Evolutionary conservation across 2,888 invertebrate species (phyloP).

Genomic region (Trissolcus brochymenae): DNA sequence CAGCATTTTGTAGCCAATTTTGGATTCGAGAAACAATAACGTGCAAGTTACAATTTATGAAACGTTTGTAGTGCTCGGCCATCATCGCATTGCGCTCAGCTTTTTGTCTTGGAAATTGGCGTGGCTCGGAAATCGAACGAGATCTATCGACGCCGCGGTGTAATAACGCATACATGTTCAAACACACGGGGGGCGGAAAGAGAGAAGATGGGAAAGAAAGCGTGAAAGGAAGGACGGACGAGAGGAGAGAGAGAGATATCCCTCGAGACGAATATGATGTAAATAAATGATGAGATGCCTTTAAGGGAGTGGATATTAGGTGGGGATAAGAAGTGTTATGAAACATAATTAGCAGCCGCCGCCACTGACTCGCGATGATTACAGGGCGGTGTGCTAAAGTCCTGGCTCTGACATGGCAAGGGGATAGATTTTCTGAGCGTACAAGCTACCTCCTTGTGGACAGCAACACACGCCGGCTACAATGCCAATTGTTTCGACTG

Average conservation of each 20-base stretch:
- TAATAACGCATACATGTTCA: constrained; percentile 50
- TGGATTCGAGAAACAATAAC: constrained; percentile 39
- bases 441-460: constrained; percentile 64
- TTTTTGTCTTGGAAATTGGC: constrained; percentile 61
- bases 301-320: constrained; percentile 74
- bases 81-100: constrained; percentile 50
- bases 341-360: constrained; percentile 77
- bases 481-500: constrained; percentile 7
- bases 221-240: constrained; percentile 50
- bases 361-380: constrained; percentile 77
- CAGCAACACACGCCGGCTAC: too few relatives aligned
- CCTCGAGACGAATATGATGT: constrained; percentile 75
- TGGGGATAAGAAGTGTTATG: constrained; percentile 77
- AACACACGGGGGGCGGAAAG: constrained; percentile 37
- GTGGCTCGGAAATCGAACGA: constrained; percentile 56
- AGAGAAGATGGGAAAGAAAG: constrained; percentile 39
- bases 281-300: constrained; percentile 76
- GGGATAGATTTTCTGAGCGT: constrained; percentile 69
- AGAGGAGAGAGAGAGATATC: constrained; percentile 53
- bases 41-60: constrained; percentile 37
- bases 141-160: constrained; percentile 53
- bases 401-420: constrained; percentile 58
- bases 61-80: constrained; percentile 10
- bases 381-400: constrained; percentile 76
- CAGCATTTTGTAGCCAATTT: constrained; percentile 31